phyloP scores from a whole-genome alignment of 2,797 vertebrate genomes.

The Mus spretus region DNA sequence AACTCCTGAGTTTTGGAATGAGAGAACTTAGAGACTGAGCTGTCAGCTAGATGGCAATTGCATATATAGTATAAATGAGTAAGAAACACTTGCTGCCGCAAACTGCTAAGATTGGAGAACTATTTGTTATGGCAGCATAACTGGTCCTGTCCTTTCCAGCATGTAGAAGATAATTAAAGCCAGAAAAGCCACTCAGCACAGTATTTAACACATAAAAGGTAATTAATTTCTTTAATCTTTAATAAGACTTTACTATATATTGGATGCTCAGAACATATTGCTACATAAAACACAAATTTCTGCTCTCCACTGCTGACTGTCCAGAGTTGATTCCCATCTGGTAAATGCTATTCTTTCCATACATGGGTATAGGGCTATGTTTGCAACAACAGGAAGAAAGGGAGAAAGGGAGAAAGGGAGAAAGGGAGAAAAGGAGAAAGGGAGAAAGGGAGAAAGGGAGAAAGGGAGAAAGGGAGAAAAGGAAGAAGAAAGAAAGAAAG shows the following conservation, averaged over 20 bases:
- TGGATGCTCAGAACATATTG: neutral
- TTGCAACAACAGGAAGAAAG: neutral
- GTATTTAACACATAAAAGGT: neutral
- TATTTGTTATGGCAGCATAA: neutral
- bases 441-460: too few species aligned
- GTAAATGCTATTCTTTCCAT: neutral
- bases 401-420: too few species aligned
- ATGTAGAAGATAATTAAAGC: neutral
- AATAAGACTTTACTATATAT: neutral
- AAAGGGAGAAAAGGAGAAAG: too few species aligned
- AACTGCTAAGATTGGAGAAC: neutral
- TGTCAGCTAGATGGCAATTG: neutral
- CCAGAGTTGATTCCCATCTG: neutral
- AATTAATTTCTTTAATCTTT: neutral
- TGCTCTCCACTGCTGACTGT: neutral
- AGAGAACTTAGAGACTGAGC: neutral
- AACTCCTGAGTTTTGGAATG: neutral
- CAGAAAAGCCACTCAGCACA: neutral
- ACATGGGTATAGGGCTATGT: neutral
- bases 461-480: too few species aligned
- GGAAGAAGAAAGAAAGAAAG: too few species aligned
- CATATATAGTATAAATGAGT: neutral
- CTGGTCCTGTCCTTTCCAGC: neutral
- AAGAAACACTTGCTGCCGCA: neutral
- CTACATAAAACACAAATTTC: neutral